A percentile compares a stretch with the other conserved stretches of the same genome.
These are phyloP conservation scores for Paguma larvata DNA, from an alignment of 2,797 vertebrate genomes.

Conservation along the genomic window DNA sequence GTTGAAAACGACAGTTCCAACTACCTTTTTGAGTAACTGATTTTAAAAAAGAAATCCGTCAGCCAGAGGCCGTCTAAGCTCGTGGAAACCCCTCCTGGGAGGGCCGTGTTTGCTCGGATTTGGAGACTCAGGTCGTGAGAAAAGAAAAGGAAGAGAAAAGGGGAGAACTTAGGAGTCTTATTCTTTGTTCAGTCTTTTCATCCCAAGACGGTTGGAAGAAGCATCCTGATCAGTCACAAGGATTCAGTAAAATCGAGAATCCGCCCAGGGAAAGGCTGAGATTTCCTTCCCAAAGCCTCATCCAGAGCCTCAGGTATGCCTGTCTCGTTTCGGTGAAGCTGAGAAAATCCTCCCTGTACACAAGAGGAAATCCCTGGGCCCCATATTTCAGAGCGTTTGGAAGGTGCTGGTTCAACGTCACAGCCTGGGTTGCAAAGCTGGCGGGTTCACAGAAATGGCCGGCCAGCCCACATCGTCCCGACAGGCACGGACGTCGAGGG, in stretches of 20 bases:
- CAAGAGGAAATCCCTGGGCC: neutral
- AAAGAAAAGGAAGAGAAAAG: neutral
- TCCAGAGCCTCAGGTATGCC: too few species aligned
- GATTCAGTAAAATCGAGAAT: neutral
- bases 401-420: neutral
- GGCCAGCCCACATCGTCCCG: neutral
- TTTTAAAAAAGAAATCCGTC: neutral
- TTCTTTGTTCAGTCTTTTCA: neutral
- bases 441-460: fast-evolving
- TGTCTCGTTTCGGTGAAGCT: neutral
- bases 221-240: too few species aligned
- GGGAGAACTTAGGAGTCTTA: neutral
- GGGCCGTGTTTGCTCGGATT: neutral
- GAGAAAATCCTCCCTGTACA: neutral
- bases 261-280: neutral
- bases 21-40: neutral
- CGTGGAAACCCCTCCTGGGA: neutral
- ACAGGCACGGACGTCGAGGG: neutral
- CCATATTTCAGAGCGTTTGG: neutral
- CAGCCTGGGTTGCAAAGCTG: neutral
- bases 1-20: neutral
- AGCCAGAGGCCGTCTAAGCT: neutral
- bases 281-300: neutral
- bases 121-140: neutral
- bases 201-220: neutral